A percentile compares a stretch with the other conserved stretches of the same genome.
These are phyloP conservation scores for Phlogophora meticulosa DNA, from an alignment of 2,888 invertebrate genomes.

Conservation along the genomic window DNA sequence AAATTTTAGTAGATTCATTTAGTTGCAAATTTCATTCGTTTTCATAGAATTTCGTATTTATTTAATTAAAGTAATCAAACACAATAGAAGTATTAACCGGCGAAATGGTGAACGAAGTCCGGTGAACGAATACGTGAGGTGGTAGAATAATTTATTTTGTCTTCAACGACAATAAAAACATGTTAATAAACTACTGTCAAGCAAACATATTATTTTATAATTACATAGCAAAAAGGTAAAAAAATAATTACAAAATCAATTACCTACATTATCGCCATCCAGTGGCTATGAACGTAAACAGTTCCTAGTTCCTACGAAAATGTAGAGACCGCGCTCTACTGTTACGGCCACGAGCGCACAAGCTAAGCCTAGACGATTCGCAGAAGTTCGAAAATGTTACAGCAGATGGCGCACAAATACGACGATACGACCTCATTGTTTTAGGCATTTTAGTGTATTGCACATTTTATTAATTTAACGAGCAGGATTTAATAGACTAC, in stretches of 20 bases:
- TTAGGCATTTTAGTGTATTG: neutral
- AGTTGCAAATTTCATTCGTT: neutral
- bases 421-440: too few species aligned
- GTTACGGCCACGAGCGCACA: neutral
- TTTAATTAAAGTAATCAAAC: constrained; percentile 3
- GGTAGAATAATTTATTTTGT: too few species aligned
- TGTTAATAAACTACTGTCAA: too few species aligned
- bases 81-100: too few species aligned
- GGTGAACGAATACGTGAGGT: too few species aligned
- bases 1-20: neutral
- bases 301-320: neutral
- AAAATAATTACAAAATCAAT: neutral
- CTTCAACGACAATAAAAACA: neutral
- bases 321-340: neutral
- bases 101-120: neutral
- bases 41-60: neutral
- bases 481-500: neutral
- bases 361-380: neutral
- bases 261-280: constrained; percentile 24
- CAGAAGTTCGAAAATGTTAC: constrained; percentile 4
- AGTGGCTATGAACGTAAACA: constrained; percentile 5
- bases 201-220: too few species aligned
- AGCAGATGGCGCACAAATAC: constrained; percentile 47
- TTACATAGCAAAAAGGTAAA: neutral
- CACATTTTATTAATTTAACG: neutral